phyloP scores from a whole-genome alignment of 2,888 invertebrate genomes.

The Leptodirus hochenwartii region DNA sequence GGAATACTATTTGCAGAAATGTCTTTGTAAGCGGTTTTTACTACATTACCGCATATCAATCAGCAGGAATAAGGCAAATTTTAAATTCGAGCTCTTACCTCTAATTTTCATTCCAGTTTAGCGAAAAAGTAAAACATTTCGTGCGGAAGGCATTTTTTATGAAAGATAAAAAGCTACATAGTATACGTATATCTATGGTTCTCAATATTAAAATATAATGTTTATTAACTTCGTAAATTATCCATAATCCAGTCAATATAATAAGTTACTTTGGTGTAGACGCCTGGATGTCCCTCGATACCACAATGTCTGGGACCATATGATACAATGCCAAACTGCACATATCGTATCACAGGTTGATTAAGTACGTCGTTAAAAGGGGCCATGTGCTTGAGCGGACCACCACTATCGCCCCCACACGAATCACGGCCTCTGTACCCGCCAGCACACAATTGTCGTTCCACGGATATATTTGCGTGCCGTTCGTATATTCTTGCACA shows the following conservation, averaged over 20 bases:
- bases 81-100: too few species aligned
- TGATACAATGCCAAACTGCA: constrained; percentile 38
- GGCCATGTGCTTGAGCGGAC: constrained; percentile 30
- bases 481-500: constrained; percentile 19
- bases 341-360: constrained; percentile 22
- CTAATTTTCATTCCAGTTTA: too few species aligned
- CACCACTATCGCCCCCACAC: constrained; percentile 51
- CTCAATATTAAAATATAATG: too few species aligned
- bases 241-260: constrained; percentile 49
- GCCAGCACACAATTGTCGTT: constrained; percentile 43
- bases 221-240: constrained; percentile 23
- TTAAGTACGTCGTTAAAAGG: constrained; percentile 6
- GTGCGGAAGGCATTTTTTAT: too few species aligned
- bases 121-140: too few species aligned
- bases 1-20: too few species aligned
- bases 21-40: too few species aligned
- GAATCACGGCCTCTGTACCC: constrained; percentile 39
- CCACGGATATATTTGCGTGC: constrained; percentile 15
- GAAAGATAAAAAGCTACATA: too few species aligned
- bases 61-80: too few species aligned
- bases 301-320: constrained; percentile 29
- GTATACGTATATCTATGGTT: too few species aligned
- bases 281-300: constrained; percentile 42
- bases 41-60: too few species aligned
- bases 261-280: constrained; percentile 44